Evolutionary conservation across 1,140 invertebrate species (phyloP).

Genomic region (Diuraphis noxia): DNA sequence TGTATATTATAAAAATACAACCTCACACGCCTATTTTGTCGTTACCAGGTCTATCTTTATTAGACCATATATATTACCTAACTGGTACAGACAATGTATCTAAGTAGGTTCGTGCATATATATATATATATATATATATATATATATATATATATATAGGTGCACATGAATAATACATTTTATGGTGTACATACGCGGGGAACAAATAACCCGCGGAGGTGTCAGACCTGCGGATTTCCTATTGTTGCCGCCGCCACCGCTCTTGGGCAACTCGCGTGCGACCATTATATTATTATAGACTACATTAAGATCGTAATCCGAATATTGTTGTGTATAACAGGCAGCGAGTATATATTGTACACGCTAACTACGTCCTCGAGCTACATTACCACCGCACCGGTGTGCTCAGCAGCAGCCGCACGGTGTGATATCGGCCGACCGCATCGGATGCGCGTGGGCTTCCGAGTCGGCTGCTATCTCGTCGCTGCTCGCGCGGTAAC

Average conservation of each 20-base stretch:
- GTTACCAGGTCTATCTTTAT: background rate
- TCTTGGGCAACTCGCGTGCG: background rate
- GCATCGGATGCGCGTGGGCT: slow-evolving; percentile 19
- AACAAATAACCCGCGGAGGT: slow-evolving; percentile 47
- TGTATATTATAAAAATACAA: background rate
- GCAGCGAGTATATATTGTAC: background rate
- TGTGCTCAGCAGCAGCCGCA: background rate
- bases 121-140: too few relatives aligned
- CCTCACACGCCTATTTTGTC: background rate
- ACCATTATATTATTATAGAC: slow-evolving; percentile 28
- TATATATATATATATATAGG: too few relatives aligned
- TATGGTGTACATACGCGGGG: too few relatives aligned
- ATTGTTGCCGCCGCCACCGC: slow-evolving; percentile 7
- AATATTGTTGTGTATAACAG: background rate
- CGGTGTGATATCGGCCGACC: slow-evolving; percentile 20
- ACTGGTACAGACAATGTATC: background rate
- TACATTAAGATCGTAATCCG: slow-evolving; percentile 46
- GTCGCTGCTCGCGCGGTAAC: background rate
- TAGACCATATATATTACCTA: background rate
- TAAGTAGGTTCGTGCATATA: background rate
- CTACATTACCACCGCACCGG: background rate
- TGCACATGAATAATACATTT: too few relatives aligned
- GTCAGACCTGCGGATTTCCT: slow-evolving; percentile 17
- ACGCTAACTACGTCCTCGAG: slow-evolving; percentile 34
- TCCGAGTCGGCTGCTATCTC: background rate